Base-by-base conservation (phyloP, 2,113 vertebrate genomes). In the Otocyon megalotis region DNA sequence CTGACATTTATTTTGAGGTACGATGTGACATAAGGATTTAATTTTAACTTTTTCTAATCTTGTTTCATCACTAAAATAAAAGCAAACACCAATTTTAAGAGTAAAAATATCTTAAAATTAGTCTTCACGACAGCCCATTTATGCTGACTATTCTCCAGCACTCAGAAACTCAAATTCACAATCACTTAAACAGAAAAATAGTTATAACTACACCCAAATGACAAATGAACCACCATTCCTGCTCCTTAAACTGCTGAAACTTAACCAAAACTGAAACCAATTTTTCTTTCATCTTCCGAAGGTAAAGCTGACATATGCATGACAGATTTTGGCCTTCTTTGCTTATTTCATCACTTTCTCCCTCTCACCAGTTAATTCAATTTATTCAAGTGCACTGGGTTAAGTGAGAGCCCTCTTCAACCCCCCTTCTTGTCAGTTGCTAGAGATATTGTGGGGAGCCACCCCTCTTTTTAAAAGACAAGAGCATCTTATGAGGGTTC, bases 41-140 rank as follows among this genome's bases (percentile, higher is more conserved):
- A 97, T 74, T 94, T 86, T 84, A 81, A 92, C 72, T 93, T 85
- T 93, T 93, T 79, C 86, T 88, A 88, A 93, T 58, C 48, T 76
- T 85, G 20, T 92, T 87, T 67, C 65, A 54, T 92, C 30, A 83
- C 65, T 91, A 94, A 93, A 94, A 69, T 69, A 88, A 97, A 96
- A 90, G 77, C 65, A 91, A 88, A 90, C 79, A 80, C 14, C 83
- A n/a, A 22, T 89, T 79, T 96, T 88, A 63, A 83, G 86, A 94
- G 92, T 62, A 81, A 43, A 97, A 74, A 43, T 80, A 69, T 84
- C 90, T 96, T 77, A 60, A 95, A 93, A 95, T 84, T 24, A 92
- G 74, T 50, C 84, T 77, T 85, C 71, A 82, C 90, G 56, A 74
- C 22, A 69, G 35, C n/a, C n/a, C 81, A 35, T 62, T 93, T 87